Evolutionary conservation across 2,797 vertebrate species (phyloP).

Genomic region (Coregonus sp.): DNA sequence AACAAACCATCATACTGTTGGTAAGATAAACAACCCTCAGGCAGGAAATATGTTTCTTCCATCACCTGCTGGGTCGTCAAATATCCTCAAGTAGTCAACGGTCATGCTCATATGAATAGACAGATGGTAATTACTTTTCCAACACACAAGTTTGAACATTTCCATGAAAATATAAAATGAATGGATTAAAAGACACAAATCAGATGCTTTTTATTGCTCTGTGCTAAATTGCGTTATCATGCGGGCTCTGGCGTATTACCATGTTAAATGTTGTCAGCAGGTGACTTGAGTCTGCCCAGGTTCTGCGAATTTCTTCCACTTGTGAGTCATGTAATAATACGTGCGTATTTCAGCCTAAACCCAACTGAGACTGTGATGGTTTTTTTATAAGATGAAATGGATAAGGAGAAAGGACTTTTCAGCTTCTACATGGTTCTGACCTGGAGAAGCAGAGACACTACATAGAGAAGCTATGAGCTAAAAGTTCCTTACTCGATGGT

Average conservation of each 20-base stretch:
- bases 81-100: slow-evolving; percentile 28
- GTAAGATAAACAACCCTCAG: neutral
- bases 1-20: neutral
- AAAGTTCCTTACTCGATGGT: neutral
- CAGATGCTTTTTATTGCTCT: slow-evolving; percentile 31
- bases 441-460: neutral
- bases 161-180: slow-evolving; percentile 54
- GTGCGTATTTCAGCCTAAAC: slow-evolving; percentile 12
- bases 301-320: slow-evolving; percentile 9
- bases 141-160: slow-evolving; percentile 28
- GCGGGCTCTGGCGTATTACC: slow-evolving; percentile 19
- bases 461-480: neutral
- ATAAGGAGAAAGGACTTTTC: neutral
- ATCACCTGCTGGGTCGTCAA: slow-evolving; percentile 28
- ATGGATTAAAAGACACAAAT: slow-evolving; percentile 48
- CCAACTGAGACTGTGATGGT: neutral
- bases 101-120: slow-evolving; percentile 48
- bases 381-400: neutral
- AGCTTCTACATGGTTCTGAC: neutral
- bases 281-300: slow-evolving; percentile 14
- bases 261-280: slow-evolving; percentile 39
- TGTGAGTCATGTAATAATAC: slow-evolving; percentile 21
- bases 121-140: slow-evolving; percentile 54
- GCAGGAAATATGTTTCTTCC: slow-evolving; percentile 10
- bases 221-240: slow-evolving; percentile 18